Conservation (phyloP, 2,113 vertebrate species). For the Nibea albiflora region DNA sequence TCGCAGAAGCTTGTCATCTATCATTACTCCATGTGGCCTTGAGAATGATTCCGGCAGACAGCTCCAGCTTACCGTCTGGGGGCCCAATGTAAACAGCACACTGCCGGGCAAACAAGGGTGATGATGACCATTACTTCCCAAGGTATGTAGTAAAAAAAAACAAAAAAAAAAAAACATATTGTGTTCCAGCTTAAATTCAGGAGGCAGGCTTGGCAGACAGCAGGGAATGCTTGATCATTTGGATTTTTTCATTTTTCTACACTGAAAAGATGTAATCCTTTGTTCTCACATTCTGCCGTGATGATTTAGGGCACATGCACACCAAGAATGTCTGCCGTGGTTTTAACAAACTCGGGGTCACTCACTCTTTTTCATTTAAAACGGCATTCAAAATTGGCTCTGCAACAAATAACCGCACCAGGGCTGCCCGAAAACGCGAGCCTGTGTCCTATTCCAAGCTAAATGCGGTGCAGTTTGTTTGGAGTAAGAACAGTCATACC, state of each 20-base stretch:
- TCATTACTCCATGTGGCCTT: constrained; percentile 69
- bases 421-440: constrained; percentile 16
- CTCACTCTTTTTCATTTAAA: constrained; percentile 34
- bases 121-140: constrained; percentile 67
- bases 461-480: constrained; percentile 42
- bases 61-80: constrained; percentile 63
- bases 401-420: constrained; percentile 41
- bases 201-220: constrained; percentile 4
- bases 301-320: constrained; percentile 20
- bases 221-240: neutral
- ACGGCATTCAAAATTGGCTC: constrained; percentile 36
- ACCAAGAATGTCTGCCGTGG: constrained; percentile 4
- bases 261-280: neutral
- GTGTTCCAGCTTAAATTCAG: constrained; percentile 5
- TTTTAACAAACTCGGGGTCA: constrained; percentile 30
- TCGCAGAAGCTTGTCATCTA: constrained; percentile 72
- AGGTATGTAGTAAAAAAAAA: constrained; percentile 28
- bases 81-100: constrained; percentile 62
- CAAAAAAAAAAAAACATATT: neutral
- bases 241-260: neutral
- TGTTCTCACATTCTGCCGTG: constrained; percentile 6
- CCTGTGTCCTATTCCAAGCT: constrained; percentile 6
- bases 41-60: constrained; percentile 73
- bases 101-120: constrained; percentile 60
- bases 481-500: constrained; percentile 28